Base-by-base conservation (phyloP, 2,888 invertebrate genomes). In the Aleiodes leptofemur region DNA sequence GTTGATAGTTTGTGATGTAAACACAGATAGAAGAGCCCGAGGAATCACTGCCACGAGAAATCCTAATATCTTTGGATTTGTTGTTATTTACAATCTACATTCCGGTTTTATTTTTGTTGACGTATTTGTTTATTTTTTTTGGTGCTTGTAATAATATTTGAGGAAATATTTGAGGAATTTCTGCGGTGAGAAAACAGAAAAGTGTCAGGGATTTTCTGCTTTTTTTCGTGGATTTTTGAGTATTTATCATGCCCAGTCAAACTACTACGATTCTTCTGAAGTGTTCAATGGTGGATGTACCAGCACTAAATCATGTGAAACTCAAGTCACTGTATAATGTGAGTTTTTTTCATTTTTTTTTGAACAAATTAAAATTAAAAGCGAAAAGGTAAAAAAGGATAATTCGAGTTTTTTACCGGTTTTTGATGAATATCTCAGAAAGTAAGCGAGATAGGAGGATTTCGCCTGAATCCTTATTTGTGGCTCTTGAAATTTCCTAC, bases 221-320 rank as follows among this genome's bases (percentile, higher is more conserved):
- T 31, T 59, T 4, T 29, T 59, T 34, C n/a, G 69, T 59, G 48
- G 56, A 23, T 31, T 48, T 48, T 50, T 55, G 56, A 43, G 51
- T 16, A 34, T 23, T 55, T 23, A 86, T 80, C 72, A 89, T 89
- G 89, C 89, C 89, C 66, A 89, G 89, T 79, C 89, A 89, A 78
- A 89, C 89, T 4, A 89, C 89, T 38, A 89, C 89, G 55, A 89
- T 89, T 76, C 79, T 89, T 38, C 86, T 89, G 76, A 88, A 88
- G 81, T 89, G 89, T 75, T 89, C 89, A 51, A 89, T 89, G 89
- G 88, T 89, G 74, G 89, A 89, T 75, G 87, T 89, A 56, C 88
- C 89, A 31, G 88, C 86, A 61, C 83, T 89, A 53, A 88, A 89
- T 81, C 89, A 89, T 80, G 89, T 89, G 75, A 88, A 86, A 79